These are phyloP conservation scores for Trissolcus basalis DNA, from an alignment of 1,140 invertebrate genomes.

Conservation along the genomic window DNA sequence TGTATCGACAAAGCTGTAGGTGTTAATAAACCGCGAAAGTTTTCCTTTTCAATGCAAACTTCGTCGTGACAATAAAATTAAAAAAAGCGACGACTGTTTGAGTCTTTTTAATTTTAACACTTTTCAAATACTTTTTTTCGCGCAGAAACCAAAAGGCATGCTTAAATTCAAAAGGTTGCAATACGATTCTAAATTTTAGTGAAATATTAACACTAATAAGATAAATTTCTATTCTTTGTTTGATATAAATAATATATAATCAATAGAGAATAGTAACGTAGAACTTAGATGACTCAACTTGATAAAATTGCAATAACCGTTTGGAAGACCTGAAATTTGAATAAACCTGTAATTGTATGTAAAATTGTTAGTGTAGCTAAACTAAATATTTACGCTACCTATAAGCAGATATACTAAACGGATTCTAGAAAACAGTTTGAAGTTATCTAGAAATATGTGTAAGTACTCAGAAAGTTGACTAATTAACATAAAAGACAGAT, in stretches of 20 bases:
- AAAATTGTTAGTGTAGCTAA: conserved; percentile 36
- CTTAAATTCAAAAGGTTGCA: neutral
- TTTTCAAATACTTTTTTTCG: too few relatives aligned
- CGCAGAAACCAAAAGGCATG: neutral
- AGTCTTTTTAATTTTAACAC: too few relatives aligned
- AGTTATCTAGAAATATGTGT: conserved; percentile 44
- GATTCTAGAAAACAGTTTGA: conserved; percentile 32
- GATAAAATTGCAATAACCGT: conserved; percentile 45
- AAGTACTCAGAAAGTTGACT: conserved; percentile 24
- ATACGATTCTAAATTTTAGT: conserved; percentile 26
- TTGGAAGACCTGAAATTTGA: conserved; percentile 43
- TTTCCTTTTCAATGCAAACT: too few relatives aligned
- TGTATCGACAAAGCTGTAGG: too few relatives aligned
- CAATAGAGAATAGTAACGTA: too few relatives aligned
- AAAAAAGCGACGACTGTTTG: too few relatives aligned
- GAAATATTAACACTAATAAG: conserved; percentile 16
- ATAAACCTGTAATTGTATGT: conserved; percentile 41
- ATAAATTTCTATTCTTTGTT: too few relatives aligned
- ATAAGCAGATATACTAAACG: conserved; percentile 38
- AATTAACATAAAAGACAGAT: conserved; percentile 23
- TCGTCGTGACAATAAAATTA: too few relatives aligned
- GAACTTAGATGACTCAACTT: neutral
- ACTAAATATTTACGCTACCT: conserved; percentile 26
- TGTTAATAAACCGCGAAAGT: too few relatives aligned
- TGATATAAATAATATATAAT: too few relatives aligned